These are phyloP conservation scores for Petromus typicus DNA, from an alignment of 2,113 vertebrate genomes.

Conservation along the genomic window DNA sequence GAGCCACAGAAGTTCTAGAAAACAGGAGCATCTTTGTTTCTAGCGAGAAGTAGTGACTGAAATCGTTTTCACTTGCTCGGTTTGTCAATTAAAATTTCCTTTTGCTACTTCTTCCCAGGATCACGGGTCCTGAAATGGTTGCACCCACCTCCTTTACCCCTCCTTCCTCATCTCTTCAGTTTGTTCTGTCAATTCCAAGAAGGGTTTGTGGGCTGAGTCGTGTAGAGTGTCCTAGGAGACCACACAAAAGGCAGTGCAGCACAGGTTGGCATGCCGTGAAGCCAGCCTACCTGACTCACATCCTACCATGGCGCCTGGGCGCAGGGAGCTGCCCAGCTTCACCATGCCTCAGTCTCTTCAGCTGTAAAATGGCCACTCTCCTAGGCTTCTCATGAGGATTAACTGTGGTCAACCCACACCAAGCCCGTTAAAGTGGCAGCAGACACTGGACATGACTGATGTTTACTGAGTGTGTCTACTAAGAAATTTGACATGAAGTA, in stretches of 20 bases:
- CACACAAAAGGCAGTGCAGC: neutral
- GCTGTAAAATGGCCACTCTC: neutral
- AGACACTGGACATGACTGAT: neutral
- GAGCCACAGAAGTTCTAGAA: neutral
- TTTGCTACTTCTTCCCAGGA: neutral
- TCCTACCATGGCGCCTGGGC: neutral
- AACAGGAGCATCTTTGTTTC: neutral
- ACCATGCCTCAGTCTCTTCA: neutral
- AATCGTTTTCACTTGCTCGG: neutral
- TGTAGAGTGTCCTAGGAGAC: neutral
- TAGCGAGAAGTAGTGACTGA: neutral
- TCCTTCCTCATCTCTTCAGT: neutral
- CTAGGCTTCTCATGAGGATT: neutral
- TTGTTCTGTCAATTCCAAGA: neutral
- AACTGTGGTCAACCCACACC: neutral
- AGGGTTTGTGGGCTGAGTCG: rapidly evolving
- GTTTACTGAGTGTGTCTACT: neutral
- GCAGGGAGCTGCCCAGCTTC: rapidly evolving
- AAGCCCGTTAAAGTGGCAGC: neutral
- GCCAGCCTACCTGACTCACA: neutral
- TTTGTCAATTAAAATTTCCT: neutral
- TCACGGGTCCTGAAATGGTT: neutral
- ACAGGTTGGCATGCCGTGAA: neutral
- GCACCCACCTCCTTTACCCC: rapidly evolving
- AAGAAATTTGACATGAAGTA: neutral